phyloP scores from a whole-genome alignment of 2,888 invertebrate species.

The Notodonta dromedarius region DNA sequence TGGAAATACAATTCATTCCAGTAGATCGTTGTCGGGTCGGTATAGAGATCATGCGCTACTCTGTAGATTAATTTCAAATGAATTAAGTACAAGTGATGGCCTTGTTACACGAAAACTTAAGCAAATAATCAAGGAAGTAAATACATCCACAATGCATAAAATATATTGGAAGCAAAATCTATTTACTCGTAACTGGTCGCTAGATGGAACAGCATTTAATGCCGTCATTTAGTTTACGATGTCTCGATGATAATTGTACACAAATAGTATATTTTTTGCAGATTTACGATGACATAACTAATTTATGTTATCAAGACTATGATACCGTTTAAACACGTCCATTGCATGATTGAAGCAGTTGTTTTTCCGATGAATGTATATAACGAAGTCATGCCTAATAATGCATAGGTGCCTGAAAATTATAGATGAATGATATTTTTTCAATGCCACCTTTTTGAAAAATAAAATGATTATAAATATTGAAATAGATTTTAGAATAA shows the following conservation, averaged over 20 bases:
- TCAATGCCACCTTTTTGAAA: conserved; percentile 62
- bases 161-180: conserved; percentile 48
- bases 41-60: conserved; percentile 47
- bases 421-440: conserved; percentile 72
- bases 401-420: conserved; percentile 75
- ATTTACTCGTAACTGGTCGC: conserved; percentile 60
- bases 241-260: conserved; percentile 62
- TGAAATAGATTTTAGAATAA: conserved; percentile 45
- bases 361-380: conserved; percentile 58
- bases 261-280: conserved; percentile 80
- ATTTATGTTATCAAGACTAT: conserved; percentile 64
- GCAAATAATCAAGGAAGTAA: conserved; percentile 56
- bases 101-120: conserved; percentile 68
- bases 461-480: conserved; percentile 46
- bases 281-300: conserved; percentile 69
- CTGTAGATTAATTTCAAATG: conserved; percentile 56
- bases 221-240: conserved; percentile 66
- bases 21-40: conserved; percentile 48
- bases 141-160: conserved; percentile 53
- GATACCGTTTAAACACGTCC: conserved; percentile 69
- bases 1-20: conserved; percentile 70
- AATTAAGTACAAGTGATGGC: conserved; percentile 79
- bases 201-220: conserved; percentile 70
- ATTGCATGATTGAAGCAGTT: conserved; percentile 59
- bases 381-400: conserved; percentile 59